Evolutionary conservation across 2,888 invertebrate species (phyloP), one percentile per base, ranked within the genome.

Genomic region (Drosophila neutralis): DNA sequence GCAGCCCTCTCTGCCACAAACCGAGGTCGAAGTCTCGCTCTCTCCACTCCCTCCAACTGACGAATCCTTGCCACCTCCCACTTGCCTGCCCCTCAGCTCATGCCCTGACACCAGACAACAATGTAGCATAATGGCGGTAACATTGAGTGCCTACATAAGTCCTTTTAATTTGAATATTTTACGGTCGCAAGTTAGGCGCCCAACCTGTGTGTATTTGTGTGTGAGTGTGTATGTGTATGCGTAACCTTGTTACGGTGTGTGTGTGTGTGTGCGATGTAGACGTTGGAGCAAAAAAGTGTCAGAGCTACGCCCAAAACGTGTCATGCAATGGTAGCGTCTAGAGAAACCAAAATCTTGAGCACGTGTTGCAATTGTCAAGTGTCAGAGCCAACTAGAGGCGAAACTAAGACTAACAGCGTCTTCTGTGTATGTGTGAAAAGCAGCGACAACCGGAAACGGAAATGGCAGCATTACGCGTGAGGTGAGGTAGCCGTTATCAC

Each of bases 101-200:
- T n/a, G 24, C 11, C 49, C 42, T 33, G 63, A 64, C 53, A 56
- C 54, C 69, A 76, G 73, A 82, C 80, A 85, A 85, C 87, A 89
- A 82, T 87, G 87, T 87, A 78, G 78, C 83, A 82, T 84, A 89
- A 86, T 82, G 83, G 82, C 78, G 85, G 78, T 80, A 82, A 83
- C 80, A 90, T 85, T 87, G 90, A 90, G 90, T 91, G 91, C 82
- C 91, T 87, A 90, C 90, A 87, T 82, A 91, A 91, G 89, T 91
- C 89, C 83, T 86, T 91, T 89, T 87, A 90, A 90, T 90, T 90
- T 90, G 88, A 90, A 90, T 91, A 91, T 90, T 90, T 90, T 85
- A 90, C 78, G 80, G 64, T 73, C 66, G 70, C 69, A 79, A 75
- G 75, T 73, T 71, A 78, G 59, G 73, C 59, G 63, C 27, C 51